Base-by-base conservation (phyloP, 2,797 vertebrate genomes). In the Iguana delicatissima region DNA sequence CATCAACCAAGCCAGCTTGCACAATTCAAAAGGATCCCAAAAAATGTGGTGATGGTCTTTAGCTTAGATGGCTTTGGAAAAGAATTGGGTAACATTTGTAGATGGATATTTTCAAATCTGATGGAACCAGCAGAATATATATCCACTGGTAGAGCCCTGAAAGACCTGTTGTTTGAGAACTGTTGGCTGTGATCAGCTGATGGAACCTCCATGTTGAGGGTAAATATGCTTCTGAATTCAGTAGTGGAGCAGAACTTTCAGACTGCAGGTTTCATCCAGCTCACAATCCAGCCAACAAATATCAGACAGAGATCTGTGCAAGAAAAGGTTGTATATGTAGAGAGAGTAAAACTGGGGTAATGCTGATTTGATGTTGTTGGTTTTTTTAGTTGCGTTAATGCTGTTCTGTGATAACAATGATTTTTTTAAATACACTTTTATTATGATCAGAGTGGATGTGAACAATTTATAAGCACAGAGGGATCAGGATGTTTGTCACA, bases 401-500 rank as follows among this genome's bases (percentile, higher is more conserved):
- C 20, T 79, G 42, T 42, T 46, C 38, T 79, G 5, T 79, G 42
- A 26, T 9, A 8, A 46, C 42, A 12, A 77, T 77, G 42, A 24
- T 42, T 24, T 74, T 20, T 35, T 69, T 69, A 32, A 26, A 46
- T 77, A 24, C 32, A 64, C 20, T 2, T n/a, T 59, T 81, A n/a
- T 10, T 42, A 22, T 42, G 22, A 35, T 32, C 8, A 20, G 8
- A 46, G 10, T 46, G 46, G 8, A 3, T 52, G 14, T 50, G 46
- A 52, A 73, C 16, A 69, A 24, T 32, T 5, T 55, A 29, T 26
- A 14, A 74, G 20, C 8, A 74, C 9, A 8, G 9, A 13, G 55
- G 46, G 22, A 74, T 55, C n/a, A 55, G 20, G 46, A 13, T 32
- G 87, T 94, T 80, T 90, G 76, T 38, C 88, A 79, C 62, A 89